Conservation (phyloP, 2,888 invertebrate species). For the Orthosia incerta region DNA sequence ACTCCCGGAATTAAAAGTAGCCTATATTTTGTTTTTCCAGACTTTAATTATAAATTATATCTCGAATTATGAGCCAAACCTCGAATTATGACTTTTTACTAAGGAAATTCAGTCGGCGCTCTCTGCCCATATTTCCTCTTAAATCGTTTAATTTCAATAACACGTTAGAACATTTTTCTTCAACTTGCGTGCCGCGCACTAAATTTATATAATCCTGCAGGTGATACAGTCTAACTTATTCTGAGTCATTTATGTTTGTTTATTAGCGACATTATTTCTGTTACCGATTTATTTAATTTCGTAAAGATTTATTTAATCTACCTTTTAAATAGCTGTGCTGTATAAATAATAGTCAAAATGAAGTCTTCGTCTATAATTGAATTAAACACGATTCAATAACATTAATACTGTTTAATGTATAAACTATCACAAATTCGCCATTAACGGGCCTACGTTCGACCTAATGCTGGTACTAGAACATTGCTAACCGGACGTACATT, state of each 20-base stretch:
- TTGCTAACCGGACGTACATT: slow-evolving; percentile 15
- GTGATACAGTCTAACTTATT: neutral
- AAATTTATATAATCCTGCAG: too few relatives aligned
- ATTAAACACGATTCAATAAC: slow-evolving; percentile 6
- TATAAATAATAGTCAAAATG: neutral
- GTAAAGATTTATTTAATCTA: neutral
- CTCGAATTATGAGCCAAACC: too few relatives aligned
- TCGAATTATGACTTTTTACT: too few relatives aligned
- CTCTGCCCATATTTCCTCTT: too few relatives aligned
- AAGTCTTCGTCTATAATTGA: slow-evolving; percentile 10
- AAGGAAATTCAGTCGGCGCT: too few relatives aligned
- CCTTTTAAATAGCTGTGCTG: neutral
- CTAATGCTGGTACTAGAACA: slow-evolving; percentile 4
- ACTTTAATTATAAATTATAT: too few relatives aligned
- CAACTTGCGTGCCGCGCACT: too few relatives aligned
- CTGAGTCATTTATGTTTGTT: neutral
- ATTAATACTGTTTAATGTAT: slow-evolving; percentile 15
- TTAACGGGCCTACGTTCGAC: neutral
- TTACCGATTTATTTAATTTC: neutral
- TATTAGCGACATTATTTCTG: slow-evolving; percentile 1
- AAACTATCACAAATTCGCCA: slow-evolving; percentile 37
- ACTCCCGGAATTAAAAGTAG: too few relatives aligned
- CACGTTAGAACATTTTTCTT: too few relatives aligned
- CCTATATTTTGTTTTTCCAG: too few relatives aligned
- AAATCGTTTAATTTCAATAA: too few relatives aligned